Percentiles rank a stretch among this genome's conserved stretches.
Conservation (phyloP, 2,797 vertebrate species). For the Rhynchotus rufescens region DNA sequence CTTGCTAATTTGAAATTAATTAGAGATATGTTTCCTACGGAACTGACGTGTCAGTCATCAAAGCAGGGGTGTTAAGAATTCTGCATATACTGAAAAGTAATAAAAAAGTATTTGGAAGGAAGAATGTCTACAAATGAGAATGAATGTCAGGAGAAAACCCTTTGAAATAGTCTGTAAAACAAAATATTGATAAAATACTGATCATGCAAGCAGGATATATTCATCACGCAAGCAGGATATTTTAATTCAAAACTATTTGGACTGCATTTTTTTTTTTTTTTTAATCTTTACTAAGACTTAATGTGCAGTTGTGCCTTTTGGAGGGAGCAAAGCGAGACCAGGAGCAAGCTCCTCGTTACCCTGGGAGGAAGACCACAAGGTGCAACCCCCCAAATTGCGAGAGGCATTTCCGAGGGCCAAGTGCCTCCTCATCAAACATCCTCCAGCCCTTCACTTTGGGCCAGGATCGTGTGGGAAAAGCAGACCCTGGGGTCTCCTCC, state of each 20-base stretch:
- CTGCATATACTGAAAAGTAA: background rate
- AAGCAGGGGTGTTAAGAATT: background rate
- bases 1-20: background rate
- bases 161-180: constrained; percentile 18
- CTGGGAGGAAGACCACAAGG: background rate
- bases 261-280: background rate
- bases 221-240: background rate
- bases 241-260: constrained; percentile 34
- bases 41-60: background rate
- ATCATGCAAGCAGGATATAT: background rate
- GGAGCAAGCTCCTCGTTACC: accelerated
- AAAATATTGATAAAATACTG: background rate
- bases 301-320: background rate
- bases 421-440: accelerated
- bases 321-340: constrained; percentile 46
- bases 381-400: accelerated
- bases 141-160: background rate
- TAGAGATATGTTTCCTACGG: background rate
- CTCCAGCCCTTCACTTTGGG: accelerated
- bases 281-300: background rate
- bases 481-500: accelerated
- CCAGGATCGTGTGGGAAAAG: accelerated
- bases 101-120: background rate
- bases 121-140: background rate
- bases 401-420: background rate